Evolutionary conservation across 2,888 invertebrate species (phyloP).

Genomic region (Sesia apiformis): DNA sequence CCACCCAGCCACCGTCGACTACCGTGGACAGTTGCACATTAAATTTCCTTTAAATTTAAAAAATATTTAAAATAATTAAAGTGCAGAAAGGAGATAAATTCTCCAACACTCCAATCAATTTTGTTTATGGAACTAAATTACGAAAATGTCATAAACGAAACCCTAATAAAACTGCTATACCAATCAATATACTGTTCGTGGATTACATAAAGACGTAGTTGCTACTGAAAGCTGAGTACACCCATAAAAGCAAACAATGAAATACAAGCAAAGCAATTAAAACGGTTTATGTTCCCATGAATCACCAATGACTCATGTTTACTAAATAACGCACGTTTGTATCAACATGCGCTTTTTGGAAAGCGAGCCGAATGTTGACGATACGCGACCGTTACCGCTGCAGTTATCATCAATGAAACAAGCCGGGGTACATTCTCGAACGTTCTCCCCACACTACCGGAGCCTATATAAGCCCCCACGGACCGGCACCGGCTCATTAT

Average conservation of each 20-base stretch:
- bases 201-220: too few species aligned
- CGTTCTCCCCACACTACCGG: constrained; percentile 31
- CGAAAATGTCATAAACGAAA: too few species aligned
- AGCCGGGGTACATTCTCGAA: constrained; percentile 60
- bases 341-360: not conserved
- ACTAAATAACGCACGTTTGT: not conserved
- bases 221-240: not conserved
- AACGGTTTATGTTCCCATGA: not conserved
- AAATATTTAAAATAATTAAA: too few species aligned
- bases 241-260: not conserved
- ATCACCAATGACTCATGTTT: constrained; percentile 4
- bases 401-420: constrained; percentile 47
- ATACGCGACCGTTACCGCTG: constrained; percentile 45
- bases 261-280: not conserved
- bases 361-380: constrained; percentile 32
- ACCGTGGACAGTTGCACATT: too few species aligned
- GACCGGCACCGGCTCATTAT: constrained; percentile 27
- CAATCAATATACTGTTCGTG: too few species aligned
- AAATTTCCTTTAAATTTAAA: too few species aligned
- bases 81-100: too few species aligned
- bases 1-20: too few species aligned
- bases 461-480: constrained; percentile 51
- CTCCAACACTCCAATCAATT: too few species aligned
- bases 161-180: too few species aligned
- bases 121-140: too few species aligned